These are phyloP conservation scores for Plagodis dolabraria DNA, from an alignment of 2,888 invertebrate species.

Conservation along the genomic window DNA sequence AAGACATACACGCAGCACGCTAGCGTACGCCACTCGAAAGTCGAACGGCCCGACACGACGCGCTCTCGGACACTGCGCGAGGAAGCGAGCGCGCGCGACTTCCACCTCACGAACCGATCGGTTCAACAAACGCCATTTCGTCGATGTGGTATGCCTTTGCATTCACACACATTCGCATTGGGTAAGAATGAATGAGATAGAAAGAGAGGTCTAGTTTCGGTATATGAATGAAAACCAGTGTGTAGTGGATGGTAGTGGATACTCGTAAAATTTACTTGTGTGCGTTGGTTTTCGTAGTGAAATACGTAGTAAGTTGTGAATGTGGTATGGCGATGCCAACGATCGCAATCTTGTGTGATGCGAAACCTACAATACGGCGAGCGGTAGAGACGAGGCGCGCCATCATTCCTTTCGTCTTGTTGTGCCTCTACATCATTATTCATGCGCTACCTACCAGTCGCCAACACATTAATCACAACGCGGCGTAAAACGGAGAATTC, in stretches of 20 bases:
- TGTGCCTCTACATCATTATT: background rate
- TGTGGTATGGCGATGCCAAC: slow-evolving; percentile 12
- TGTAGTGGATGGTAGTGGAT: slow-evolving; percentile 70
- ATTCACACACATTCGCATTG: slow-evolving; percentile 52
- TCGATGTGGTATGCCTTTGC: slow-evolving; percentile 63
- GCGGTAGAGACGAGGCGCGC: background rate
- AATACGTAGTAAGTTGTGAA: slow-evolving; percentile 28
- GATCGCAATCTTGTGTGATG: slow-evolving; percentile 6
- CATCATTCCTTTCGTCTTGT: background rate
- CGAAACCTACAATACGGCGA: slow-evolving; percentile 1
- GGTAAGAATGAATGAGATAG: slow-evolving; percentile 70
- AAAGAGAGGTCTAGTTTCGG: slow-evolving; percentile 79
- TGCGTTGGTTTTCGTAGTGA: slow-evolving; percentile 44
- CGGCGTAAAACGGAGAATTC: no score
- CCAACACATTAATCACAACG: no score
- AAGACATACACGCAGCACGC: slow-evolving; percentile 78
- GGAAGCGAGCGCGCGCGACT: slow-evolving; percentile 75
- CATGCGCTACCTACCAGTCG: no score
- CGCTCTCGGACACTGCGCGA: slow-evolving; percentile 78
- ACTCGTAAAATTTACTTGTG: slow-evolving; percentile 72
- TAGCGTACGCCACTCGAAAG: slow-evolving; percentile 76
- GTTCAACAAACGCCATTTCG: slow-evolving; percentile 81
- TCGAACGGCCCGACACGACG: slow-evolving; percentile 70
- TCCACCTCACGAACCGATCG: slow-evolving; percentile 64
- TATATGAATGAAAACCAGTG: slow-evolving; percentile 82